A percentile compares a stretch with the other conserved stretches of the same genome.
These are phyloP conservation scores for Hyaena hyaena DNA, from an alignment of 2,113 vertebrate genomes.

Conservation along the genomic window DNA sequence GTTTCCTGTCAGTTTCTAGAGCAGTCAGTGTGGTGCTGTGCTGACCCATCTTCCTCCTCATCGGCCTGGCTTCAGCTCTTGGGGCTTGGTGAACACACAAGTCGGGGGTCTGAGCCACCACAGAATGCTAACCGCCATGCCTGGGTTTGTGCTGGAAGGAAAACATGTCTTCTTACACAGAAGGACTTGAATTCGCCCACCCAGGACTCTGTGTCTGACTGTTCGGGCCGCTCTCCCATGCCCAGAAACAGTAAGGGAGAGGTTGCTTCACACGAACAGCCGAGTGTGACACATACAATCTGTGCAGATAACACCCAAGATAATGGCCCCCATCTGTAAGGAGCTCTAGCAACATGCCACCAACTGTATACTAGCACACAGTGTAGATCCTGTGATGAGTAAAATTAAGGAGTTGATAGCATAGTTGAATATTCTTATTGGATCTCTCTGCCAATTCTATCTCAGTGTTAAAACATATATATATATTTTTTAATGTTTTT, in stretches of 20 bases:
- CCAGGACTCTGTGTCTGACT: not conserved
- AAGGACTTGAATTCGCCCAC: not conserved
- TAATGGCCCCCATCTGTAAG: not conserved
- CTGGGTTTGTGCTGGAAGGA: not conserved
- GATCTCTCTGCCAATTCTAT: not conserved
- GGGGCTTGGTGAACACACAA: not conserved
- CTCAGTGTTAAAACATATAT: not conserved
- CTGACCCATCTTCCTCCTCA: not conserved
- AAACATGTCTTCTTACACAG: not conserved
- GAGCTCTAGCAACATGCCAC: rapidly evolving
- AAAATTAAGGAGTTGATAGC: not conserved
- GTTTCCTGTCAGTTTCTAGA: slow-evolving; percentile 21
- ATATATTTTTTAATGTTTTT: too few relatives aligned
- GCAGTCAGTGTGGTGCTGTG: not conserved
- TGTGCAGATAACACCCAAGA: not conserved
- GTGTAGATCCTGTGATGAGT: not conserved
- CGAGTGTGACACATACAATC: not conserved
- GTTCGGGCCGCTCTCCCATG: not conserved
- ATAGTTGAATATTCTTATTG: not conserved
- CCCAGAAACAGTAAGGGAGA: not conserved
- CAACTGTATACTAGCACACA: not conserved
- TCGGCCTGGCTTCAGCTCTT: not conserved
- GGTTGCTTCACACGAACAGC: not conserved
- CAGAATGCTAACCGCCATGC: not conserved
- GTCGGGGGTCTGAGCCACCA: not conserved